Percentiles rank a stretch among this genome's conserved stretches.
Conservation (phyloP, 1,140 invertebrate species). For the Palaemon carinicauda region DNA sequence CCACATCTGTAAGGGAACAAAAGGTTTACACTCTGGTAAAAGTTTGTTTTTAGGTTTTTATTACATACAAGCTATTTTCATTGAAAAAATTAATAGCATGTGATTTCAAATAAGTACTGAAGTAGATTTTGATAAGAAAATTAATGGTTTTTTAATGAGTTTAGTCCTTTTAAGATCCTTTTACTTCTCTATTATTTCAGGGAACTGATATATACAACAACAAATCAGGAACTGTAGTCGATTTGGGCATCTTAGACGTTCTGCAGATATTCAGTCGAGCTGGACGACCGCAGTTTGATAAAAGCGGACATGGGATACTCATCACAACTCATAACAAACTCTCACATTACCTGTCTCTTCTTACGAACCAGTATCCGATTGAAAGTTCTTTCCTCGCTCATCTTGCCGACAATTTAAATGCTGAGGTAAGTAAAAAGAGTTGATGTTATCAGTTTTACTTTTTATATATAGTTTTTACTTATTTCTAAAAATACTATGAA, state of each 20-base stretch:
- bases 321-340: constrained; percentile 94
- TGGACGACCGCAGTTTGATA: constrained; percentile 92
- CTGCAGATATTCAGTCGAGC: constrained; percentile 99
- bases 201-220: constrained; percentile 98
- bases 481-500: too few relatives aligned
- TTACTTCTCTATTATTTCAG: constrained; percentile 65
- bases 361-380: constrained; percentile 97
- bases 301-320: constrained; percentile 92
- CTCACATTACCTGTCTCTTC: constrained; percentile 89
- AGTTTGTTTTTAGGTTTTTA: too few relatives aligned
- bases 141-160: too few relatives aligned
- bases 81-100: too few relatives aligned
- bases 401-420: constrained; percentile 96
- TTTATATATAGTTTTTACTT: too few relatives aligned
- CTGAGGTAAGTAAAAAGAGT: constrained; percentile 78
- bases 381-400: constrained; percentile 95
- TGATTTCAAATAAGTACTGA: too few relatives aligned
- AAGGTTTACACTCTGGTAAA: too few relatives aligned
- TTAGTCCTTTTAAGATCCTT: neutral
- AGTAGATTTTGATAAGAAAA: too few relatives aligned
- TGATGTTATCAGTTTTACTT: neutral
- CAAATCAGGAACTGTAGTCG: constrained; percentile 91
- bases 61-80: too few relatives aligned
- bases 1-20: too few relatives aligned
- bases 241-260: constrained; percentile 96